These are phyloP conservation scores for Gonocerus acuteangulatus DNA, from an alignment of 2,888 invertebrate species.

Conservation along the genomic window DNA sequence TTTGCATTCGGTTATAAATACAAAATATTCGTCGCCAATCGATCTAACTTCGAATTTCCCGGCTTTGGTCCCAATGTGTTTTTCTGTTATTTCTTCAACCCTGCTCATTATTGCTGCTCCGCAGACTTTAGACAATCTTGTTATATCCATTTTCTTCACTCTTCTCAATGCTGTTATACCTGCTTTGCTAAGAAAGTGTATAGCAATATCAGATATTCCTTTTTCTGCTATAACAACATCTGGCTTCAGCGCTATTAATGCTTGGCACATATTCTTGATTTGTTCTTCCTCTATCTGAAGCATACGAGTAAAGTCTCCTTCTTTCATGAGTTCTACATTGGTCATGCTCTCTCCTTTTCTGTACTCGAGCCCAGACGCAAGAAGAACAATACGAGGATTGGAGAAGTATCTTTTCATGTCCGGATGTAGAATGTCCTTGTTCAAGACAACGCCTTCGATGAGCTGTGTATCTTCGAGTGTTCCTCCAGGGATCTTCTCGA, in stretches of 20 bases:
- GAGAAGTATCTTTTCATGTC: conserved; percentile 93
- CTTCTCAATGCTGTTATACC: conserved; percentile 59
- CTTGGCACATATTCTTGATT: conserved; percentile 78
- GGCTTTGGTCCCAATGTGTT: conserved; percentile 87
- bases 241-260: conserved; percentile 89
- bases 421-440: conserved; percentile 96
- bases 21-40: conserved; percentile 81
- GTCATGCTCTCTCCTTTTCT: conserved; percentile 98
- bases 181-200: conserved; percentile 78
- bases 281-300: conserved; percentile 93
- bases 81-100: conserved; percentile 89
- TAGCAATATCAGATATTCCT: conserved; percentile 89
- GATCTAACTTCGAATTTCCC: conserved; percentile 96
- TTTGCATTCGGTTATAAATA: conserved; percentile 87
- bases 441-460: conserved; percentile 90
- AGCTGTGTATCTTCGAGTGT: conserved; percentile 90
- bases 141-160: conserved; percentile 78
- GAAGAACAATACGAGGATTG: conserved; percentile 87
- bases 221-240: conserved; percentile 97
- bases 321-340: conserved; percentile 89
- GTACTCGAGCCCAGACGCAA: conserved; percentile 95
- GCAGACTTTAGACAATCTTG: conserved; percentile 89
- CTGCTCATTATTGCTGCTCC: conserved; percentile 94
- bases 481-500: conserved; percentile 79
- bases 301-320: conserved; percentile 91